Base-by-base conservation (phyloP, 1,140 invertebrate genomes). In the Bemisia tabaci region DNA sequence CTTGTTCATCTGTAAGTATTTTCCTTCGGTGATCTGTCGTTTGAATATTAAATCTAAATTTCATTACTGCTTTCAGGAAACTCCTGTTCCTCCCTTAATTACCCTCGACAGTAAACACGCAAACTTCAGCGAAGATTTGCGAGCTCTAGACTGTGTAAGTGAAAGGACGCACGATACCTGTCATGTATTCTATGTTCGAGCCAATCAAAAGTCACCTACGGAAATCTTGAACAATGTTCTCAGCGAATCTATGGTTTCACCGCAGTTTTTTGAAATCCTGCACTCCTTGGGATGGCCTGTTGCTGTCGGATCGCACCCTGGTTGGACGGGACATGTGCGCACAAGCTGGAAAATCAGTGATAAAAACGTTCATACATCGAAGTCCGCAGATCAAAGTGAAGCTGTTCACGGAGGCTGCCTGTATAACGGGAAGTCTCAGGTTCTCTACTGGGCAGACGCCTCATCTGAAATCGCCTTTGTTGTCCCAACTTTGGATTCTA, bases 381-480 rank as follows among this genome's bases (percentile, higher is more conserved):
- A 25, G 5, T 2, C 23, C 25, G 61, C 2, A 2, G 5, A 61
- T 5, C n/a, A 5, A 24, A 22, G 24, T 61, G 60, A 65, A 60
- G 25, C 65, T 12, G 5, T 62, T 12, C 68, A 71, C 62, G 71
- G 72, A 27, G 72, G 83, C 60, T 78, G 81, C 73, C 74, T 88
- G 17, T 92, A 89, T 74, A 88, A 89, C 77, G 88, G 87, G 0
- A 80, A 83, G 22, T 82, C 82, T 60, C 82, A 86, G 70, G 86
- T 95, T 1, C 76, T 98, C 1, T 97, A 97, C 79, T 98, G 95
- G 95, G 89, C 94, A n/a, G 95, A 98, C 78, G 89, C 92, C 0
- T 89, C 86, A 26, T 91, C 92, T 1, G 95, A 98, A 80, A 86
- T 98, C 66, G 93, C 94, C 0, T 97, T 98, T 80, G 84, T 97